A percentile compares a stretch with the other conserved stretches of the same genome.
phyloP scores from a whole-genome alignment of 1,140 invertebrate species.

The Pemphigus obesinymphae region DNA sequence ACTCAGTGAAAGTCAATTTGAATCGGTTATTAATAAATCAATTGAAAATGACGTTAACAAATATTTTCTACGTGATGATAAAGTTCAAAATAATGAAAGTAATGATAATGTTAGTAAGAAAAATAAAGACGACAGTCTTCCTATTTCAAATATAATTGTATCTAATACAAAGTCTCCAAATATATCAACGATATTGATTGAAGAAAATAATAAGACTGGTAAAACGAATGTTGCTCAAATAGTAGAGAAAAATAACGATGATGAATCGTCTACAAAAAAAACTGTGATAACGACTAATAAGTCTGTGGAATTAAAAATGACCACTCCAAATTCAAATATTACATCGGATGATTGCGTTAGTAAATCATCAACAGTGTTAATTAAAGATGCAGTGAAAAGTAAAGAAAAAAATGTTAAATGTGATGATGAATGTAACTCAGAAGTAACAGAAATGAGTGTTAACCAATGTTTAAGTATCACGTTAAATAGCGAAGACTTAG shows the following conservation, averaged over 20 bases:
- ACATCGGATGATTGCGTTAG: background rate
- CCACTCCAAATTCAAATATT: background rate
- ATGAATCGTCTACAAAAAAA: background rate
- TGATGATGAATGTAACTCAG: background rate
- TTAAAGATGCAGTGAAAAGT: background rate
- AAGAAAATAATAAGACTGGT: constrained; percentile 28
- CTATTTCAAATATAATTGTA: background rate
- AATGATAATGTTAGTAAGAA: background rate
- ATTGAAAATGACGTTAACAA: background rate
- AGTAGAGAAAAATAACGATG: background rate
- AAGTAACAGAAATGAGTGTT: background rate
- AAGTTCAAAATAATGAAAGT: background rate
- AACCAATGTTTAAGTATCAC: constrained; percentile 12
- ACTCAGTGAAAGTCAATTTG: background rate
- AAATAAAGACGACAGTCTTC: background rate
- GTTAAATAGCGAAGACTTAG: constrained; percentile 1
- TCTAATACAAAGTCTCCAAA: background rate
- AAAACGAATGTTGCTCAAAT: constrained; percentile 17
- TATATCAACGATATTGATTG: background rate
- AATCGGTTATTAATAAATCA: background rate
- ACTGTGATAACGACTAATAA: background rate
- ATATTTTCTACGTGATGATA: background rate
- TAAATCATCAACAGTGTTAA: background rate
- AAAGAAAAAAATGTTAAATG: background rate
- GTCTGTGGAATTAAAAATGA: background rate